Evolutionary conservation across 2,888 invertebrate species (phyloP).

Genomic region (Synergus laeviventris): DNA sequence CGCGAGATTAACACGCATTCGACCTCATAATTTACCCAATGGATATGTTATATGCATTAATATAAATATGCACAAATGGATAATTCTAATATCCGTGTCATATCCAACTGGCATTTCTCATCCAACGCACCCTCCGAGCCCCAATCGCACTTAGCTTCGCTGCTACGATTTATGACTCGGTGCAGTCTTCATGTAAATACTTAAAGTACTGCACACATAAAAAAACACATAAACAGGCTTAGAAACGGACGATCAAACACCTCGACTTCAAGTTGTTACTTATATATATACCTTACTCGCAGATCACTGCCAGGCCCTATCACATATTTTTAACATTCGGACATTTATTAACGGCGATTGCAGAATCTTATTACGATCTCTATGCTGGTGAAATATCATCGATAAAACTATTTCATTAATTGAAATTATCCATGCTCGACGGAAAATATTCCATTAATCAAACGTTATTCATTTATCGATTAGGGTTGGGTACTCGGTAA

Average conservation of each 20-base stretch:
- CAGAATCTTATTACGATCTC: slow-evolving; percentile 3
- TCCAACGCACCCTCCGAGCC: not conserved
- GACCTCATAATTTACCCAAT: slow-evolving; percentile 29
- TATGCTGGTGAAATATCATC: slow-evolving; percentile 5
- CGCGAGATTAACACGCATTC: slow-evolving; percentile 35
- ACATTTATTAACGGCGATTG: not conserved
- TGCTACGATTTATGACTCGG: slow-evolving; percentile 2
- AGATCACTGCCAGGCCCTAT: not conserved
- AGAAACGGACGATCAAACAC: slow-evolving; percentile 1
- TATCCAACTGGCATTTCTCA: slow-evolving; percentile 27
- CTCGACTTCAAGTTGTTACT: not conserved
- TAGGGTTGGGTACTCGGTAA: not conserved
- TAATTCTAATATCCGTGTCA: slow-evolving; percentile 34
- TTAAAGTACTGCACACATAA: not conserved
- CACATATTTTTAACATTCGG: slow-evolving; percentile 16
- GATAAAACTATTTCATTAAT: slow-evolving; percentile 9
- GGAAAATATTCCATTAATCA: not conserved
- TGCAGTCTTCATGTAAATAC: not conserved
- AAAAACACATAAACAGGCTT: not conserved
- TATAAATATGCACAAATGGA: slow-evolving; percentile 15
- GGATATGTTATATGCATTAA: slow-evolving; percentile 18
- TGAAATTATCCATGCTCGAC: not conserved
- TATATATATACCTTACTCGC: not conserved
- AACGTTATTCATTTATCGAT: not conserved
- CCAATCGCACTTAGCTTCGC: slow-evolving; percentile 8